Evolutionary conservation across 2,888 invertebrate genomes (phyloP), one percentile per base, ranked within the genome.

Genomic region (Apomyelois bistriatella): DNA sequence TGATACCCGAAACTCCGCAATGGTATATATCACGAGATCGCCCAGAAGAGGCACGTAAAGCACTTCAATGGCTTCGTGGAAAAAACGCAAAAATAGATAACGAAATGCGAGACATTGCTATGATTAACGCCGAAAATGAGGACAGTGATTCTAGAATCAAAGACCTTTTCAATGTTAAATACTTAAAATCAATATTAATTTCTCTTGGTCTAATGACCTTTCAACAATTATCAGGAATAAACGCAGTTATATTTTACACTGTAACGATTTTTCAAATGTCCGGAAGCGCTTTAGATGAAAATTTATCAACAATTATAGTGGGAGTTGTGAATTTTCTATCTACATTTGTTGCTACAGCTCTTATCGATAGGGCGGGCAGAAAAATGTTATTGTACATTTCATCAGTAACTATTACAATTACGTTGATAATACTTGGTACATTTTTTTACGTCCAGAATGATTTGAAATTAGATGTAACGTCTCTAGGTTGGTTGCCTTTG

Each of bases 181-280:
- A 97, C 68, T 81, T 95, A 61, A 95, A 94, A 72, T 96, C 98
- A 0, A 88, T 98, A 53, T 81, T 94, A 15, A 96, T 98, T 61
- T 95, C 95, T 1, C 81, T 98, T 54, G 95, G 96, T 0, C 91
- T 99, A 48, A 98, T 98, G 98, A 94, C 97, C 59, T 98, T 98
- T 87, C 99, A 99, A 82, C 99, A 99, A 79, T 83, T 97, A 70
- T 96, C 96, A 57, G 98, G 98, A 16, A 98, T 98, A 64, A 99
- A 99, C 81, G 98, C 98, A 5, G 95, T 99, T 52, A 97, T 99
- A 78, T 98, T 98, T 86, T 98, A 98, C 76, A 97, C 98, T 0
- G 96, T 96, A 0, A 91, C 92, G 58, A 98, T 99, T 65, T 98
- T 98, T 81, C 85, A 94, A 87, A 93, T 94, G 81, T 95, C 98